Evolutionary conservation across 2,888 invertebrate genomes (phyloP), one percentile per base, ranked within the genome.

Genomic region (Sarcophaga caerulescens): DNA sequence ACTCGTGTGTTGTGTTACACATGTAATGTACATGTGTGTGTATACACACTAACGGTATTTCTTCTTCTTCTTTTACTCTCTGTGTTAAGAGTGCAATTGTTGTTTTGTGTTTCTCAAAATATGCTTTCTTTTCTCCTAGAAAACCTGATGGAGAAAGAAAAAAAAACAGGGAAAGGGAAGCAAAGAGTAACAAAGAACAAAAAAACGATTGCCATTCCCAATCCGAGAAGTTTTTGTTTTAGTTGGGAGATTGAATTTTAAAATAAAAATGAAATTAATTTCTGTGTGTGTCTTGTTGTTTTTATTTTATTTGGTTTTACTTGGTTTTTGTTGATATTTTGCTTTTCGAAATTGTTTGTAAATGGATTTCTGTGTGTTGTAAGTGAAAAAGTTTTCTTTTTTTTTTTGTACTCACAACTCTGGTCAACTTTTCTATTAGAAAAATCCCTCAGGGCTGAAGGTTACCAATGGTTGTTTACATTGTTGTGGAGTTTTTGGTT

Each of bases 161-260:
- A 11, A 59, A 71, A 76, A 75, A 71, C 79, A 10, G 10, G 0
- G 6, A 35, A 35, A 35, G 6, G 6, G 6, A 1, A 35, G 10
- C 74, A 62, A 14, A 25, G 44, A 17, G 3, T 35, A 35, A 71
- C 12, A 73, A 76, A 6, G n/a, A n/a, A n/a, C n/a, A n/a, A 5
- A 59, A 78, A 76, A 75, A 80, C 79, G n/a, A 45, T 11, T 85
- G 77, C 66, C 44, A 78, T 74, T 86, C 84, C 86, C 84, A 86
- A 86, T 84, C 86, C 86, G 70, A 81, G 75, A 84, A 17, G 86
- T 90, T 90, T 90, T 90, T 90, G 90, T 90, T 90, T 91, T 90
- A 91, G 90, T 91, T 91, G 85, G 87, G 88, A 90, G 90, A 91
- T 91, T 90, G 91, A 90, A 90, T 91, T 91, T 90, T 90, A 90